Conservation (phyloP, 2,113 vertebrate genomes). For the Salvelinus sp. region DNA sequence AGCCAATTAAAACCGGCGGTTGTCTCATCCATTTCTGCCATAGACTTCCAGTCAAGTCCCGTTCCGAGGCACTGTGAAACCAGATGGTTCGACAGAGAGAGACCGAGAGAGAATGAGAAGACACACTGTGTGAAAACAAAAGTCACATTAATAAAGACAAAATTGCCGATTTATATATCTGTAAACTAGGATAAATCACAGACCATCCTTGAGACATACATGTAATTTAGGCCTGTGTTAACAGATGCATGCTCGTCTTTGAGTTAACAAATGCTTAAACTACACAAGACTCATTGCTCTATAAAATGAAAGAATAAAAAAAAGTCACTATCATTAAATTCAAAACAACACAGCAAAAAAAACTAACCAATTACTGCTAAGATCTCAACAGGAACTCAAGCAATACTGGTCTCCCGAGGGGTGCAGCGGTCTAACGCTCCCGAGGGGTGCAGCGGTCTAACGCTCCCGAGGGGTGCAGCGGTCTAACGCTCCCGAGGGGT, state of each 20-base stretch:
- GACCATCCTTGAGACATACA: too few relatives aligned
- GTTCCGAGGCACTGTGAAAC: too few relatives aligned
- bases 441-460: too few relatives aligned
- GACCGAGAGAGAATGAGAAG: conserved; percentile 6
- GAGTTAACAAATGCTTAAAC: neutral
- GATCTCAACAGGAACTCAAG: conserved; percentile 52
- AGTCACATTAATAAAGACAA: conserved; percentile 38
- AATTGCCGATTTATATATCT: neutral
- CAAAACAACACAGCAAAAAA: conserved; percentile 6
- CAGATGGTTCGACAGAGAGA: too few relatives aligned
- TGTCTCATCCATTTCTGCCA: too few relatives aligned
- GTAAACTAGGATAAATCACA: neutral
- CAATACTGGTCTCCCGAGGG: conserved; percentile 16
- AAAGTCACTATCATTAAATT: neutral
- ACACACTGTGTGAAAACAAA: conserved; percentile 24
- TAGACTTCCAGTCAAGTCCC: too few relatives aligned
- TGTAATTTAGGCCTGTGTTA: neutral
- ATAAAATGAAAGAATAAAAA: neutral
- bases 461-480: too few relatives aligned
- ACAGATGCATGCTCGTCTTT: neutral
- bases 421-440: too few relatives aligned
- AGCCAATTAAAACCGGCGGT: too few relatives aligned
- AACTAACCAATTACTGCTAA: conserved; percentile 55
- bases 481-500: too few relatives aligned
- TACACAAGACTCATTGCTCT: neutral